phyloP scores from a whole-genome alignment of 2,113 vertebrate species.

The Cacatua alba region DNA sequence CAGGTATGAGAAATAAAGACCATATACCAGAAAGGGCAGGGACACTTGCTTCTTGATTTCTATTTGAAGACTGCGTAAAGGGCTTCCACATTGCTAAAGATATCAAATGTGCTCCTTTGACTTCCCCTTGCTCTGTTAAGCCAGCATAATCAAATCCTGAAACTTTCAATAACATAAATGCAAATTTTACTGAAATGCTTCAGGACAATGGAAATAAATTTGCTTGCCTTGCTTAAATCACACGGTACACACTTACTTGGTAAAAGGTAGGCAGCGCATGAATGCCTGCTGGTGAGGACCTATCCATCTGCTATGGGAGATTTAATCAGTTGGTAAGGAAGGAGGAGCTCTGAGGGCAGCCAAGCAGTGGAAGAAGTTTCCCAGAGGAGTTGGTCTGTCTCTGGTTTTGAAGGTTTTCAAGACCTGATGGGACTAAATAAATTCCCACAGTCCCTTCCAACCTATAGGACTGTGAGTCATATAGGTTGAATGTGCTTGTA shows the following conservation, averaged over 20 bases:
- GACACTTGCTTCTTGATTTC: not conserved
- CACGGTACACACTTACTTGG: not conserved
- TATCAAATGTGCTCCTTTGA: not conserved
- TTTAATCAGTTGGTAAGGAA: not conserved
- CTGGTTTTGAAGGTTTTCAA: not conserved
- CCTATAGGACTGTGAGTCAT: not conserved
- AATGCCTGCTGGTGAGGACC: not conserved
- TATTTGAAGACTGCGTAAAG: not conserved
- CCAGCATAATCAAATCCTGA: not conserved
- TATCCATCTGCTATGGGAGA: not conserved
- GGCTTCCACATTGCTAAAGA: not conserved
- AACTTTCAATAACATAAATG: not conserved
- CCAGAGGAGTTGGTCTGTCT: not conserved
- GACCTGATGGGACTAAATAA: not conserved
- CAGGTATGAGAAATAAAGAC: not conserved
- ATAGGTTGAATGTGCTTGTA: not conserved
- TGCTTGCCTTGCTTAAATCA: not conserved
- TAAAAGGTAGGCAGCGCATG: not conserved
- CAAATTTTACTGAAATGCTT: not conserved
- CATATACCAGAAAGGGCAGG: not conserved
- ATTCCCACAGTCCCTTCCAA: not conserved
- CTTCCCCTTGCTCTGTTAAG: not conserved
- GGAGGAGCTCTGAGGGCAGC: not conserved
- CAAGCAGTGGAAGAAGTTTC: not conserved
- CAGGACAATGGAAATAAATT: not conserved